Conservation (phyloP, 2,113 vertebrate species). For the human region DNA sequence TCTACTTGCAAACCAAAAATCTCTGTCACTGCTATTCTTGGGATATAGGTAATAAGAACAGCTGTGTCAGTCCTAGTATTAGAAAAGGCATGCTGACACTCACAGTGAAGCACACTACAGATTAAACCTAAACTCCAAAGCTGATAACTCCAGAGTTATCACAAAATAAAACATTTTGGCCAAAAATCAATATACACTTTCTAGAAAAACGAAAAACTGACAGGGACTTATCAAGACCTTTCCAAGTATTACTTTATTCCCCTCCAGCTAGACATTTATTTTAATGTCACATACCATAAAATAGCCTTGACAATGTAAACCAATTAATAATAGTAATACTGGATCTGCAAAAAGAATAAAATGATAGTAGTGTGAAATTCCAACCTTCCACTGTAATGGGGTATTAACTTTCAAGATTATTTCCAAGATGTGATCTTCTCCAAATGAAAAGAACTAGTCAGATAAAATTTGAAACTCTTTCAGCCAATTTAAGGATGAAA, state of each 20-base stretch:
- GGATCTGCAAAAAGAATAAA: neutral
- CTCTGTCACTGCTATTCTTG: constrained; percentile 38
- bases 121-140: neutral
- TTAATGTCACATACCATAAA: neutral
- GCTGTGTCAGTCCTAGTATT: constrained; percentile 20
- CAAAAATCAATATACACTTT: neutral
- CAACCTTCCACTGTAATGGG: neutral
- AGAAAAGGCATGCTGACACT: neutral
- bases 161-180: neutral
- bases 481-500: neutral
- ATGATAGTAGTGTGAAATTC: neutral
- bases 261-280: neutral
- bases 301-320: neutral
- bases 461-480: neutral
- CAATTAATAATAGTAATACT: neutral
- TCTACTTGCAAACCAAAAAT: neutral
- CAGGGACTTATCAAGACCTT: neutral
- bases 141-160: neutral
- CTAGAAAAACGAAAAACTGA: neutral
- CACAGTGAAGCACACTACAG: neutral
- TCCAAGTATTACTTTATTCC: neutral
- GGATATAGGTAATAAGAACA: constrained; percentile 7
- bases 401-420: neutral
- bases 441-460: neutral
- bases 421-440: neutral